A percentile compares a stretch with the other conserved stretches of the same genome.
Conservation (phyloP, 2,797 vertebrate genomes). For the Paratrypauchen microcephalus region DNA sequence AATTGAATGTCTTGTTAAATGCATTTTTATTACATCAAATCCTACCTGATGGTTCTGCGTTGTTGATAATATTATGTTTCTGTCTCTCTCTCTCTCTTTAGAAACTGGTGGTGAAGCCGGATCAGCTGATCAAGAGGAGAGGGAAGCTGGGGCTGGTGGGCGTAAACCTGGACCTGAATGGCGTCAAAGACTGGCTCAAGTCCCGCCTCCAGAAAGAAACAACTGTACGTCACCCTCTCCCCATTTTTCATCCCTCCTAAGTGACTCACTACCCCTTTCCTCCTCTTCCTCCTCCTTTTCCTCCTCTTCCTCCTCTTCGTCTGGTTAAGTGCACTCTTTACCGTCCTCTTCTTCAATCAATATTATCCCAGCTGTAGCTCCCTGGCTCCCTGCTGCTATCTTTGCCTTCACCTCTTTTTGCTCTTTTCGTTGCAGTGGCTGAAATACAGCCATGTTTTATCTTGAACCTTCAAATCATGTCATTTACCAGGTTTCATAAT, state of each 20-base stretch:
- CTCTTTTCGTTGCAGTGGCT: not conserved
- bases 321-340: conserved; percentile 9
- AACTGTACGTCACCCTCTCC: conserved; percentile 74
- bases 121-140: conserved; percentile 96
- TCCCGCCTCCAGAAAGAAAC: conserved; percentile 85
- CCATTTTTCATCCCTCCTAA: conserved; percentile 6
- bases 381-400: conserved; percentile 22
- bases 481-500: not conserved
- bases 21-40: not conserved
- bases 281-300: conserved; percentile 4
- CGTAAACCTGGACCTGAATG: conserved; percentile 87
- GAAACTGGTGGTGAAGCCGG: conserved; percentile 95
- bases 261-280: conserved; percentile 7
- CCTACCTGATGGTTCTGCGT: not conserved
- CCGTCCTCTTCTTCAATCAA: conserved; percentile 31
- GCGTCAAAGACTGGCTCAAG: conserved; percentile 90
- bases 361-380: conserved; percentile 16
- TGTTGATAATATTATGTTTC: not conserved
- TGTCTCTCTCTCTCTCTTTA: conserved; percentile 42
- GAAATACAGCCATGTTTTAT: not conserved
- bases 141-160: conserved; percentile 95
- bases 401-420: conserved; percentile 32
- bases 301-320: not conserved
- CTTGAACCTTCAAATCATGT: too few species aligned
- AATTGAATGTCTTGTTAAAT: too few species aligned